Percentiles rank a stretch among this genome's conserved stretches.
Conservation (phyloP, 1,140 invertebrate species). For the Hycleus phaleratus region DNA sequence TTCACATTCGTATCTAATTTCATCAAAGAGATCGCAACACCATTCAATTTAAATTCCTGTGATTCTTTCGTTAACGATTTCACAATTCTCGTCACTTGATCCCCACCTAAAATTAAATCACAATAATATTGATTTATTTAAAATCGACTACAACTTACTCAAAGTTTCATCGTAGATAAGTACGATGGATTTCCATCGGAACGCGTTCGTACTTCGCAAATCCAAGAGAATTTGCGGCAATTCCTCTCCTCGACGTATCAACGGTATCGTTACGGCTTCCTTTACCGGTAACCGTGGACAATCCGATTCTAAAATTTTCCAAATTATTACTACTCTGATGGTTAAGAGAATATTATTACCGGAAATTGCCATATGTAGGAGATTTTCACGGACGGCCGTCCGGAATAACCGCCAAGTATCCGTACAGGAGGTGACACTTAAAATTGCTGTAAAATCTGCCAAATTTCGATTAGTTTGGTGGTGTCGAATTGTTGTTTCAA, state of each 20-base stretch:
- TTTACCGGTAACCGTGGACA: constrained; percentile 60
- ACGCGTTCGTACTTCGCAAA: constrained; percentile 49
- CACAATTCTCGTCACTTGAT: constrained; percentile 53
- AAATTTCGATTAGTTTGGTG: constrained; percentile 8
- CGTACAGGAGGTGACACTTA: constrained; percentile 60
- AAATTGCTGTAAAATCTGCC: constrained; percentile 58
- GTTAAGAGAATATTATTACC: background rate
- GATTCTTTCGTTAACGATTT: constrained; percentile 45
- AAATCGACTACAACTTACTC: constrained; percentile 45
- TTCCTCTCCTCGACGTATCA: constrained; percentile 55
- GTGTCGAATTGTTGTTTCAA: background rate
- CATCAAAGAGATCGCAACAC: constrained; percentile 50
- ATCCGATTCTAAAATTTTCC: constrained; percentile 40
- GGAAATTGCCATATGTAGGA: constrained; percentile 59
- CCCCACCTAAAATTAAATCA: constrained; percentile 42
- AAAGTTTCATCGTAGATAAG: constrained; percentile 63
- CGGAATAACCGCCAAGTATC: constrained; percentile 61
- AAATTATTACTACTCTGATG: too few relatives aligned
- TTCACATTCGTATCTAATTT: constrained; percentile 46
- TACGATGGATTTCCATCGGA: constrained; percentile 61
- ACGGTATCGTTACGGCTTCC: constrained; percentile 61
- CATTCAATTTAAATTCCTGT: constrained; percentile 41
- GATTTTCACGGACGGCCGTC: constrained; percentile 48
- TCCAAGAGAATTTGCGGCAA: constrained; percentile 68
- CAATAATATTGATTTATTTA: background rate